phyloP scores from a whole-genome alignment of 2,888 invertebrate genomes.

The Troglohyphantes excavatus region DNA sequence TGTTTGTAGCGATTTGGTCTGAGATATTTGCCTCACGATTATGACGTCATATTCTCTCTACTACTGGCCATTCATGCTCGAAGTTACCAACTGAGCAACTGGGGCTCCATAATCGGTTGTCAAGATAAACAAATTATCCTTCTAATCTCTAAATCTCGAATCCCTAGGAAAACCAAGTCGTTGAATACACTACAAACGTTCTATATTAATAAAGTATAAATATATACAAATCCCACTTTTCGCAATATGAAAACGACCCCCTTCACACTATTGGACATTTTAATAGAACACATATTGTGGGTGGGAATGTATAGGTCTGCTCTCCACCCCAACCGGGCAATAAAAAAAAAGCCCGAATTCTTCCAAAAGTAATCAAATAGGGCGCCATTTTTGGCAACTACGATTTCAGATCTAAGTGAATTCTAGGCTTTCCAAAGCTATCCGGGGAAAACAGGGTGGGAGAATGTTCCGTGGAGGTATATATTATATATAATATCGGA shows the following conservation, averaged over 20 bases:
- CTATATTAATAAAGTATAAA: neutral
- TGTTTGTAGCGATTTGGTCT: too few relatives aligned
- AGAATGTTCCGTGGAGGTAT: slow-evolving; percentile 67
- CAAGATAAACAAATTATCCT: too few relatives aligned
- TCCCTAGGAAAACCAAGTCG: too few relatives aligned
- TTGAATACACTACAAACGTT: too few relatives aligned
- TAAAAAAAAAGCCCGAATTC: slow-evolving; percentile 43
- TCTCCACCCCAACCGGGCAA: slow-evolving; percentile 18
- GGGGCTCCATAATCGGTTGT: too few relatives aligned
- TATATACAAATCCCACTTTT: neutral
- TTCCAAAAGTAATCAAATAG: slow-evolving; percentile 75
- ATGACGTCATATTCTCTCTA: too few relatives aligned
- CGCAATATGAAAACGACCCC: slow-evolving; percentile 60
- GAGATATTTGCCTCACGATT: too few relatives aligned
- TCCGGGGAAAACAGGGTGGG: neutral
- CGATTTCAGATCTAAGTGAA: slow-evolving; percentile 75
- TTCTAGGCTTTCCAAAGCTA: slow-evolving; percentile 69
- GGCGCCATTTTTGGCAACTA: slow-evolving; percentile 77
- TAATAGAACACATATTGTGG: slow-evolving; percentile 62
- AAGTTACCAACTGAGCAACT: too few relatives aligned
- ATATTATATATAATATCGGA: slow-evolving; percentile 77
- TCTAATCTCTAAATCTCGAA: too few relatives aligned
- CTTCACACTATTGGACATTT: slow-evolving; percentile 64
- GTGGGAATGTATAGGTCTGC: slow-evolving; percentile 46
- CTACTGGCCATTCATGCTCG: too few relatives aligned